These are phyloP conservation scores for Acropternis orthonyx DNA, from an alignment of 2,797 vertebrate species.

Conservation along the genomic window DNA sequence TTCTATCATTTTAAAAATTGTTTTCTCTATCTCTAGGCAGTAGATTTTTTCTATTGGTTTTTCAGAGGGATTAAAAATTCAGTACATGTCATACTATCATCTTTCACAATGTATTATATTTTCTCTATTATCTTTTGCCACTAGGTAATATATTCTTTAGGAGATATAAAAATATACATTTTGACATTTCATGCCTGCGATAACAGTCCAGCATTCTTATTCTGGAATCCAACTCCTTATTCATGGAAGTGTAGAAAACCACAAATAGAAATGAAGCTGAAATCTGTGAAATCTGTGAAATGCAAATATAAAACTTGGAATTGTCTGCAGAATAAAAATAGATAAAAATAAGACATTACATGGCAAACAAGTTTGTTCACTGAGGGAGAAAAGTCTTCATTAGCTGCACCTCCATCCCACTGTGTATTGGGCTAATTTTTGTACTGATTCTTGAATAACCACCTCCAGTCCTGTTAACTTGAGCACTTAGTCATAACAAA, in stretches of 20 bases:
- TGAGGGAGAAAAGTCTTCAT: not conserved
- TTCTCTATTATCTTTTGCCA: not conserved
- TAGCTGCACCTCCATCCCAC: not conserved
- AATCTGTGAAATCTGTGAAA: not conserved
- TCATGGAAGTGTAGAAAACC: not conserved
- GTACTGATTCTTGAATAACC: not conserved
- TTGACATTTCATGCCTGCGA: not conserved
- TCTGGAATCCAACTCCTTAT: not conserved
- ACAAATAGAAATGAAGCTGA: not conserved
- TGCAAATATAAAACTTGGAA: not conserved
- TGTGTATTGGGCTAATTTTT: not conserved
- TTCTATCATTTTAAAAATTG: conserved; percentile 37
- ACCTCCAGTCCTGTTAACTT: not conserved
- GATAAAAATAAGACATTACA: not conserved
- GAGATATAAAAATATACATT: not conserved
- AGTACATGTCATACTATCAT: not conserved
- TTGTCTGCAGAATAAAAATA: not conserved
- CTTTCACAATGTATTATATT: not conserved
- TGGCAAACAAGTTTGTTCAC: not conserved
- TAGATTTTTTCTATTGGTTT: not conserved
- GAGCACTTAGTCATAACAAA: not conserved
- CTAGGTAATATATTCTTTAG: not conserved
- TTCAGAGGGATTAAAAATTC: conserved; percentile 16
- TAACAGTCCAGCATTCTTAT: not conserved
- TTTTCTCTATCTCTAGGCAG: not conserved